Evolutionary conservation across 2,113 vertebrate species (phyloP).

Genomic region (Equus przewalskii): DNA sequence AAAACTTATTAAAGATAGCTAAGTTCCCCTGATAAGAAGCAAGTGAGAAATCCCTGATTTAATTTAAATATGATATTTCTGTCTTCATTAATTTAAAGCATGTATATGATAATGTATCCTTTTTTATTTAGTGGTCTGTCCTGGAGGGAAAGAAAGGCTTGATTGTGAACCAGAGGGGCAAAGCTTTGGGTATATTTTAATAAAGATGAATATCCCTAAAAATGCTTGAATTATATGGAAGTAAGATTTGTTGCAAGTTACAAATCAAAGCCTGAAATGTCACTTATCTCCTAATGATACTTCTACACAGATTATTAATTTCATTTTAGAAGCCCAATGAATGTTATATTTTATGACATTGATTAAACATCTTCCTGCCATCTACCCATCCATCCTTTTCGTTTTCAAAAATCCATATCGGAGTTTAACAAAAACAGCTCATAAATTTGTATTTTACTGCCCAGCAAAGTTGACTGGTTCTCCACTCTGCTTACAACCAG

Average conservation of each 20-base stretch:
- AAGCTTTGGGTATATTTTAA: conserved; percentile 89
- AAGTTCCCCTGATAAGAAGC: conserved; percentile 90
- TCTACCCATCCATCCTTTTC: conserved; percentile 90
- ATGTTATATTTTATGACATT: conserved; percentile 93
- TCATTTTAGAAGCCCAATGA: conserved; percentile 92
- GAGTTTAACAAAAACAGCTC: conserved; percentile 88
- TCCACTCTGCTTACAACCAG: neutral
- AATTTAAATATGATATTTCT: conserved; percentile 90
- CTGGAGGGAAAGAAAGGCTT: conserved; percentile 81
- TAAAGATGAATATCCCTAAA: conserved; percentile 89
- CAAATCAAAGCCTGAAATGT: conserved; percentile 92
- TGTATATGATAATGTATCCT: conserved; percentile 85
- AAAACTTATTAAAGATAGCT: conserved; percentile 89
- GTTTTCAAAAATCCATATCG: conserved; percentile 89
- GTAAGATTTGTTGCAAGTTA: conserved; percentile 90
- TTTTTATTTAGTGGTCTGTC: conserved; percentile 87
- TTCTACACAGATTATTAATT: conserved; percentile 94
- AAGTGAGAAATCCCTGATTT: conserved; percentile 90
- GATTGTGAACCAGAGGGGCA: conserved; percentile 85
- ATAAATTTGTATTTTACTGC: conserved; percentile 88
- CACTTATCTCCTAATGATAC: conserved; percentile 92
- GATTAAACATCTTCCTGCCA: conserved; percentile 90
- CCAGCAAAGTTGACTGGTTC: conserved; percentile 66
- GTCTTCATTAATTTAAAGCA: conserved; percentile 87
- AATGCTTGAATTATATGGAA: conserved; percentile 89